Conservation (phyloP, 2,888 invertebrate genomes). For the Xestia c-nigrum region DNA sequence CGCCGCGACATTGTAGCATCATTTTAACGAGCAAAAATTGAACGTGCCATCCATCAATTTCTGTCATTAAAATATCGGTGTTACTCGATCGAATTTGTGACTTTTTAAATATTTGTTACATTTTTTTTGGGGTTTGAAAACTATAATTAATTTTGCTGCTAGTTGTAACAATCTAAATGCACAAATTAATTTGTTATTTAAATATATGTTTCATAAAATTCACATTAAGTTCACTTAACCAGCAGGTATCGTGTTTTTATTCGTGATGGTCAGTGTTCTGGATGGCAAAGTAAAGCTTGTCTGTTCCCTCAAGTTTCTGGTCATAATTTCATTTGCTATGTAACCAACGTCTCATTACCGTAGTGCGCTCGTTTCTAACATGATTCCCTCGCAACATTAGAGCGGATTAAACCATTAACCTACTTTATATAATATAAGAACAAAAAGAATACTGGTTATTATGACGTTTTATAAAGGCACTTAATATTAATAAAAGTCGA, state of each 20-base stretch:
- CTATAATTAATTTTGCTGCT: not conserved
- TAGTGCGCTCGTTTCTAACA: not conserved
- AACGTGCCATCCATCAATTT: too few species aligned
- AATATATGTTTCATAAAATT: not conserved
- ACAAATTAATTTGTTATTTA: not conserved
- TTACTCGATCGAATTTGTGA: too few species aligned
- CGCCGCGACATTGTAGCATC: too few species aligned
- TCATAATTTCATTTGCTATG: conserved; percentile 32
- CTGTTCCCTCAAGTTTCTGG: not conserved
- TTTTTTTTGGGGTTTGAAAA: too few species aligned
- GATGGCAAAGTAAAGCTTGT: not conserved
- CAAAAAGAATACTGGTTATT: conserved; percentile 2
- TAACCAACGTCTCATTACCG: not conserved
- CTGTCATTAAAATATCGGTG: too few species aligned
- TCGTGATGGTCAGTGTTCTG: not conserved
- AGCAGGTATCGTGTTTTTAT: not conserved
- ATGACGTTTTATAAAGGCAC: not conserved
- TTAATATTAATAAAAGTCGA: not conserved
- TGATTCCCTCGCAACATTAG: conserved; percentile 1
- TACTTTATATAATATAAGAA: conserved; percentile 29
- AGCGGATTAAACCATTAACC: conserved; percentile 16
- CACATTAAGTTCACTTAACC: too few species aligned
- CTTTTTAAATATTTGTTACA: too few species aligned
- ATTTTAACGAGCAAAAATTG: too few species aligned
- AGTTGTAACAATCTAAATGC: too few species aligned